Conservation (phyloP, 2,888 invertebrate genomes). For the Pedicia rivosa region DNA sequence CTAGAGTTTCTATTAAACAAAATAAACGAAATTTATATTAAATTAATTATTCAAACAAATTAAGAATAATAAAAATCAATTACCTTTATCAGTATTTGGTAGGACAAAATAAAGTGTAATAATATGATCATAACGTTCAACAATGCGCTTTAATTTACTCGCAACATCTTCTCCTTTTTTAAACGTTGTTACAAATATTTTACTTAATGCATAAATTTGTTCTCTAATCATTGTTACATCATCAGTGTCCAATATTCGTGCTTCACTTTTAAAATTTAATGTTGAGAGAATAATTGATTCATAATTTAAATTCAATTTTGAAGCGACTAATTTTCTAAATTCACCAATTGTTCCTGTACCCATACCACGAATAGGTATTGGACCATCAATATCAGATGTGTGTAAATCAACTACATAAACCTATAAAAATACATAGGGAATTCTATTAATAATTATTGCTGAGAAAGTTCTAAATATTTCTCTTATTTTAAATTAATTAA, state of each 20-base stretch:
- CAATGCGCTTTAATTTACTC: conserved; percentile 21
- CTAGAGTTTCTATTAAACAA: background rate
- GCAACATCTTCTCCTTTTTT: no score
- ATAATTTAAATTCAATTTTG: conserved; percentile 30
- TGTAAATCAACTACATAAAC: conserved; percentile 34
- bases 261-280: conserved; percentile 28
- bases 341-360: conserved; percentile 37
- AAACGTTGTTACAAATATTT: conserved; percentile 36
- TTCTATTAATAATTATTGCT: no score
- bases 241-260: conserved; percentile 27
- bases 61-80: conserved; percentile 14
- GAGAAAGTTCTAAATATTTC: no score
- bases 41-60: background rate
- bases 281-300: conserved; percentile 31
- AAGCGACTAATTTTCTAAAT: conserved; percentile 38
- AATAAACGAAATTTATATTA: conserved; percentile 3
- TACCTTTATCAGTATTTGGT: conserved; percentile 44
- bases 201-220: conserved; percentile 18
- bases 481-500: no score
- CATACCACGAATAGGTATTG: conserved; percentile 41
- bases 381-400: conserved; percentile 42
- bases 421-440: no score
- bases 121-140: conserved; percentile 38
- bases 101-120: conserved; percentile 43
- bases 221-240: conserved; percentile 26